Conservation (phyloP, 2,797 vertebrate genomes). For the Myoxocephalus aenaeus region DNA sequence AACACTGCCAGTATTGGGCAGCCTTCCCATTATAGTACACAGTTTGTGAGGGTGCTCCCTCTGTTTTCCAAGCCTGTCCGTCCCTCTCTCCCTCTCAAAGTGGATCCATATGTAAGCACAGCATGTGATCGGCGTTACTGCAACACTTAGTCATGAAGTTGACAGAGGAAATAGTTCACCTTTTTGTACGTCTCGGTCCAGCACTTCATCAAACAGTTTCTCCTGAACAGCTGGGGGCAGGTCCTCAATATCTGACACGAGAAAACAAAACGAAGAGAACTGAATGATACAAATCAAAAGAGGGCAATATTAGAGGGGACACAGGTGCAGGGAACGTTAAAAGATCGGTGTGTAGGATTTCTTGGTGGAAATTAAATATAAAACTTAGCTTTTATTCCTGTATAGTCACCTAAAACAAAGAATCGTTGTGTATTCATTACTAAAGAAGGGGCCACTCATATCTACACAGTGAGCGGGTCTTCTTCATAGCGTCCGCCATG, state of each 20-base stretch:
- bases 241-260: conserved; percentile 94
- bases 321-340: not conserved
- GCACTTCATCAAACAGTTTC: conserved; percentile 97
- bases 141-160: conserved; percentile 6
- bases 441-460: too few relatives aligned
- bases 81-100: not conserved
- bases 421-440: not conserved
- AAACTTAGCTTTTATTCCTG: not conserved
- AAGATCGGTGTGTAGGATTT: not conserved
- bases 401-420: too few relatives aligned
- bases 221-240: conserved; percentile 96
- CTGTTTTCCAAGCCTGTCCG: conserved; percentile 22
- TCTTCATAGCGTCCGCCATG: too few relatives aligned
- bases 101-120: conserved; percentile 14
- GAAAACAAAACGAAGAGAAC: not conserved
- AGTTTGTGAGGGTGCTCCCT: conserved; percentile 34
- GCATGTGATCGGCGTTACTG: not conserved
- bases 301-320: not conserved
- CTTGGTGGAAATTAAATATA: not conserved
- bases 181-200: conserved; percentile 99
- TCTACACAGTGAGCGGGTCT: too few relatives aligned
- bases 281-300: not conserved
- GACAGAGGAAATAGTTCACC: conserved; percentile 77
- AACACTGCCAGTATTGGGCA: conserved; percentile 55
- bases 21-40: conserved; percentile 42